These are phyloP conservation scores for Gymnoscelis rufifasciata DNA, from an alignment of 2,888 invertebrate genomes.

Conservation along the genomic window DNA sequence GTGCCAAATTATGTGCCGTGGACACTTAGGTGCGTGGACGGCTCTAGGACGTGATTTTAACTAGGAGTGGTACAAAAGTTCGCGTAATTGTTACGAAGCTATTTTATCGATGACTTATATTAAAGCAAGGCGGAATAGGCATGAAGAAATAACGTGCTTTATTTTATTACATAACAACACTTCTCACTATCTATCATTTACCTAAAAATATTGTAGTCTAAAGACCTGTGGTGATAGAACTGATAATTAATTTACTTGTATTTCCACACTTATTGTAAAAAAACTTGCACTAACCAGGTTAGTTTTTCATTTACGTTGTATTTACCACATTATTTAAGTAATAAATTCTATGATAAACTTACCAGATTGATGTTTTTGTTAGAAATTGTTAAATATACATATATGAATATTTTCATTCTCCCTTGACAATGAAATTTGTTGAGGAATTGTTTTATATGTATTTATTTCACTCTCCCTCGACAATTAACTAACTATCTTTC, in stretches of 20 bases:
- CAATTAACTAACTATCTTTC: too few relatives aligned
- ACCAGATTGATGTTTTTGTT: slow-evolving; percentile 21
- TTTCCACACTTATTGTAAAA: slow-evolving; percentile 7
- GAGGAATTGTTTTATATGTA: not conserved
- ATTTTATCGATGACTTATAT: slow-evolving; percentile 10
- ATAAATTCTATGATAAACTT: slow-evolving; percentile 19
- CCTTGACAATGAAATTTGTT: not conserved
- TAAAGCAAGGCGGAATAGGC: slow-evolving; percentile 19
- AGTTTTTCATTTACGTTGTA: slow-evolving; percentile 21
- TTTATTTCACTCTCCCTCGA: too few relatives aligned
- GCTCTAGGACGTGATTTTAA: slow-evolving; percentile 13
- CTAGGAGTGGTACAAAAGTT: slow-evolving; percentile 9
- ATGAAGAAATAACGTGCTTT: slow-evolving; percentile 13
- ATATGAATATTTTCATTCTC: not conserved
- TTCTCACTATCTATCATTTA: slow-evolving; percentile 5
- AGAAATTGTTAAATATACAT: not conserved
- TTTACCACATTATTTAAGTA: slow-evolving; percentile 22
- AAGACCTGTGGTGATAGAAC: slow-evolving; percentile 6
- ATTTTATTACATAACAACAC: slow-evolving; percentile 9
- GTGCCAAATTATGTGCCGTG: slow-evolving; percentile 41
- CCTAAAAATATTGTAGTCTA: not conserved
- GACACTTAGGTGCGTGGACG: slow-evolving; percentile 30
- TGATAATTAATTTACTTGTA: slow-evolving; percentile 7
- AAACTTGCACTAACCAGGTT: slow-evolving; percentile 16
- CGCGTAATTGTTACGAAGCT: slow-evolving; percentile 8